Base-by-base conservation (phyloP, 2,888 invertebrate genomes). In the Mythimna ferrago region DNA sequence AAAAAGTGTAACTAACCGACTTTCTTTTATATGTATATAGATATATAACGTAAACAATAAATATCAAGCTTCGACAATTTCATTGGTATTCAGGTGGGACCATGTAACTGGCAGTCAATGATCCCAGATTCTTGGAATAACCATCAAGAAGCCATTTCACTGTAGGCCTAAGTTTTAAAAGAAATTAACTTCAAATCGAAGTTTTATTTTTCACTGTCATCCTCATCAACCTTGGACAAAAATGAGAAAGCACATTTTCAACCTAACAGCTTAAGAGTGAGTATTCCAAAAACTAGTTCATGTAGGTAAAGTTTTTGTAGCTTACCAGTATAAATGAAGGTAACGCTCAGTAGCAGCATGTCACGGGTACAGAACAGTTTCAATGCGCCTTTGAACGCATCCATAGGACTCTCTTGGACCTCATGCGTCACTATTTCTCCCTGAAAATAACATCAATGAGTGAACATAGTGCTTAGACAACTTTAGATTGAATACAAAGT, bases 261-360 rank as follows among this genome's bases (percentile, higher is more conserved):
- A 48, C 16, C 16, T 48, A 16, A 19, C 16, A 16, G 48, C 6
- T 19, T 19, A 48, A 48, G 48, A 16, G 6, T 48, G 48, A 16
- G 16, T 48, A 5, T 48, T 48, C 48, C 6, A 19, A 48, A 48
- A 48, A 6, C 48, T 16, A 6, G 1, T 48, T 48, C 16, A 6
- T 48, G 16, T 48, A n/a, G n/a, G n/a, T n/a, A 48, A 19, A 48
- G 5, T 1, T 19, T 19, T 6, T 6, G 2, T 21, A 6, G 21
- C 60, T 61, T 91, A 98, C 98, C 99, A 72, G 99, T 99, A 91
- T 99, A 99, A 67, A 99, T 97, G 93, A 99, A 99, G 0, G 98
- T 98, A 74, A 98, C 92, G 82, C 98, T 98, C 26, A 99, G 96
- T 16, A 99, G 90, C 64, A 99, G 87, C 99, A 99, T 99, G 84